Evolutionary conservation across 2,888 invertebrate genomes (phyloP).

Genomic region (Lomographa bimaculata): DNA sequence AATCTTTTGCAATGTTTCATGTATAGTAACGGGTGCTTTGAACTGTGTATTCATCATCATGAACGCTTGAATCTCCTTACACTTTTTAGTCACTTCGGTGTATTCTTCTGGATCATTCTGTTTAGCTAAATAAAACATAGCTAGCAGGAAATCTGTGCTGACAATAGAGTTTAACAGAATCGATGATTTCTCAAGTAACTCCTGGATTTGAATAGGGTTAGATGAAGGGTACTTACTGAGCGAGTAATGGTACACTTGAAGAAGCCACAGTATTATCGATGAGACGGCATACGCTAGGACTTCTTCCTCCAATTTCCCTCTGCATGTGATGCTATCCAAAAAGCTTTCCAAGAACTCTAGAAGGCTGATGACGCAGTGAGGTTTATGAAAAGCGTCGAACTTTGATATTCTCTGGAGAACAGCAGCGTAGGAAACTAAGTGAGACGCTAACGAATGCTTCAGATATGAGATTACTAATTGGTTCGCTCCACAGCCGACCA

Average conservation of each 20-base stretch:
- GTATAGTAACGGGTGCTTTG: conserved; percentile 82
- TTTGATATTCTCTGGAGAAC: conserved; percentile 94
- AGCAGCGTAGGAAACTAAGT: conserved; percentile 95
- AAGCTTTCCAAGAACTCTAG: conserved; percentile 92
- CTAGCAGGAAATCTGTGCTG: conserved; percentile 89
- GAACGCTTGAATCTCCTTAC: conserved; percentile 87
- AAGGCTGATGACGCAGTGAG: conserved; percentile 93
- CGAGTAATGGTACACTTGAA: conserved; percentile 87
- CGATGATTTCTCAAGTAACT: conserved; percentile 88
- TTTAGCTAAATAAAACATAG: conserved; percentile 92
- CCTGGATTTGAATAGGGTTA: conserved; percentile 79
- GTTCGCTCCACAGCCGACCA: conserved; percentile 97
- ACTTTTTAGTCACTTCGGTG: conserved; percentile 88
- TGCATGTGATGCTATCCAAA: conserved; percentile 85
- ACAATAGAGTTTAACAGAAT: conserved; percentile 87
- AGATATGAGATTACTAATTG: conserved; percentile 95
- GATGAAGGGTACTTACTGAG: conserved; percentile 74
- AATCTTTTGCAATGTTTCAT: conserved; percentile 85
- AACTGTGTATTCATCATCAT: conserved; percentile 83
- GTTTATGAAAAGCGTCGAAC: conserved; percentile 93
- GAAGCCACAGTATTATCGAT: conserved; percentile 91
- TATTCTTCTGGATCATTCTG: conserved; percentile 90
- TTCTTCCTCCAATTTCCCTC: conserved; percentile 94
- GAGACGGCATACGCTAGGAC: conserved; percentile 92
- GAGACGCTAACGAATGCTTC: conserved; percentile 95